These are phyloP conservation scores for Gavia stellata DNA, from an alignment of 2,113 vertebrate genomes.

Conservation along the genomic window DNA sequence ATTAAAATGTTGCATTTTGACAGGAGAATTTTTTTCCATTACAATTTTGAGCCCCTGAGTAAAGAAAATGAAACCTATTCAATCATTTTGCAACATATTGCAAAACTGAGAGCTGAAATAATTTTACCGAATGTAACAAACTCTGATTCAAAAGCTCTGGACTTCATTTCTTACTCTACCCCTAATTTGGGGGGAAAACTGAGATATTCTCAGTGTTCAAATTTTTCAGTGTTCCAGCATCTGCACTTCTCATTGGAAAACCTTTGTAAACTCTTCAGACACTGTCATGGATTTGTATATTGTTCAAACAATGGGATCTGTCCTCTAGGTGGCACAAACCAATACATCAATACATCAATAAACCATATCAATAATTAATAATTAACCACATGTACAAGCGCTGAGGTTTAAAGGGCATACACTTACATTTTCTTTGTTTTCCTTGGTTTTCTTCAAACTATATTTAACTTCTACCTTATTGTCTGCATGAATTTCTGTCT, in stretches of 20 bases:
- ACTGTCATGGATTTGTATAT: not conserved
- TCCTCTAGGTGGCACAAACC: constrained; percentile 13
- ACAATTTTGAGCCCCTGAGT: not conserved
- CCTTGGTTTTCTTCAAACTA: not conserved
- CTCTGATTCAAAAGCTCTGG: not conserved
- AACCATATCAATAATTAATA: constrained; percentile 44
- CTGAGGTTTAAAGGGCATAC: constrained; percentile 50
- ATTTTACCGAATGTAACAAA: not conserved
- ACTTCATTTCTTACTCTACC: not conserved
- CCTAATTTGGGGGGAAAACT: rapidly evolving
- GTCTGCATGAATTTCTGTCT: not conserved
- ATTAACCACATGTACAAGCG: not conserved
- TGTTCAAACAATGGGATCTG: not conserved
- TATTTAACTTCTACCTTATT: not conserved
- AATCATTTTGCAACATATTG: not conserved
- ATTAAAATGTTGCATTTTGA: not conserved
- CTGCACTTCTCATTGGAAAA: not conserved
- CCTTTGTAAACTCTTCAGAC: not conserved
- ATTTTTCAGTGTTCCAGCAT: not conserved
- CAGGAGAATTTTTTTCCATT: not conserved
- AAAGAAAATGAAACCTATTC: not conserved
- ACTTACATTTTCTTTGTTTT: not conserved
- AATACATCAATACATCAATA: constrained; percentile 16
- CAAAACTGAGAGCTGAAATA: not conserved
- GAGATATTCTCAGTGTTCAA: not conserved